phyloP scores from a whole-genome alignment of 1,140 invertebrate species.

The Apis florea region DNA sequence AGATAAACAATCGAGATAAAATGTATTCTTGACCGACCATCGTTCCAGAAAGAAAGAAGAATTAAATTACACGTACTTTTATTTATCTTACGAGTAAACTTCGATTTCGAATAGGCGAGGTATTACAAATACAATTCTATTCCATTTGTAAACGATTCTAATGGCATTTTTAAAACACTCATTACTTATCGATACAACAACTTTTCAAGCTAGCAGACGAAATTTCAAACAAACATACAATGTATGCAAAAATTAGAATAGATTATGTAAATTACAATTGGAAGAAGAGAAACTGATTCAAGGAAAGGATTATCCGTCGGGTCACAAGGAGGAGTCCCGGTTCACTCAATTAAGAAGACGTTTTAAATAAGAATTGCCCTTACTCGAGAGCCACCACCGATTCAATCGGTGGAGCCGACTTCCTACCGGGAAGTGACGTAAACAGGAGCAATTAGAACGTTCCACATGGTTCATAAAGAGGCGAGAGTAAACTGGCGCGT shows the following conservation, averaged over 20 bases:
- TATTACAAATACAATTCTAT: too few relatives aligned
- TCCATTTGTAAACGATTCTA: too few relatives aligned
- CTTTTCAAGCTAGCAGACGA: too few relatives aligned
- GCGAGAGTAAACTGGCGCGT: slow-evolving; percentile 17
- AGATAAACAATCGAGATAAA: not conserved
- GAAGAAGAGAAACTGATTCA: not conserved
- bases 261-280: too few relatives aligned
- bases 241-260: too few relatives aligned
- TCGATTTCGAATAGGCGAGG: too few relatives aligned
- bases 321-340: not conserved
- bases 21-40: not conserved
- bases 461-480: slow-evolving; percentile 43
- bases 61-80: too few relatives aligned
- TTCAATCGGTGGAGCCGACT: slow-evolving; percentile 24
- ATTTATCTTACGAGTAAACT: too few relatives aligned
- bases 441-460: slow-evolving; percentile 54
- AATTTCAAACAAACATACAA: too few relatives aligned
- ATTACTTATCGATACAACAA: too few relatives aligned
- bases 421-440: slow-evolving; percentile 55
- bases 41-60: not conserved
- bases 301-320: not conserved
- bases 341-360: not conserved
- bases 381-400: slow-evolving; percentile 16
- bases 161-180: too few relatives aligned
- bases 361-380: slow-evolving; percentile 23